Evolutionary conservation across 2,888 invertebrate species (phyloP), one percentile per base, ranked within the genome.

Genomic region (Geophilus truncorum): DNA sequence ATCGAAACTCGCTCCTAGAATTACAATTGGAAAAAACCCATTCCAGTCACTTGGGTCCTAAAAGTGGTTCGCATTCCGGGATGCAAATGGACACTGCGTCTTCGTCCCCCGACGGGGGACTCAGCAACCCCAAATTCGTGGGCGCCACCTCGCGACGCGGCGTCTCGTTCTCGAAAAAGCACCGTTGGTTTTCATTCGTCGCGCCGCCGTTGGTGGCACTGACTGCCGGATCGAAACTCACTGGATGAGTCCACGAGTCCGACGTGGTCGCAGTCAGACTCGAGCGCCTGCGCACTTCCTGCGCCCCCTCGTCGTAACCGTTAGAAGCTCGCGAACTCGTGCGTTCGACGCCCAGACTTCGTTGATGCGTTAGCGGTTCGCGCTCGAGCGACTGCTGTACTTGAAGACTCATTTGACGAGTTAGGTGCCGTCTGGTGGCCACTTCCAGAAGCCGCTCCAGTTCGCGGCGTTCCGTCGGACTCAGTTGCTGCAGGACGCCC

Each of bases 21-120:
- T 40, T 40, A 40, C 9, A 40, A 57, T 18, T 4, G 36, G n/a
- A n/a, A n/a, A 57, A 57, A 23, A 57, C 57, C 18, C 18, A 57
- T 15, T 57, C 18, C 2, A 78, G 57, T 80, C 32, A 81, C 62
- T 81, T 81, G 10, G 83, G 82, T 30, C 83, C 82, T 51, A 83
- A 79, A 15, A 83, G 62, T 1, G 83, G 81, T 79, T 83, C 81
- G 34, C 62, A 80, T 51, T 83, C 82, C 10, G 83, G 83, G 75
- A 83, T 83, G 23, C 78, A 25, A 78, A 83, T 83, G 10, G 81
- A 81, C 32, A 82, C 82, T 23, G 81, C 81, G 25, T 79, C 80
- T 23, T 83, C 82, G 30, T 80, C 80, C 21, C 34, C 32, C 18
- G 77, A 28, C n/a, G 80, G 80, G 23, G 80, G 40, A 77, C 78